Base-by-base conservation (phyloP, 1,140 invertebrate genomes). In the Nixonia krombeini region DNA sequence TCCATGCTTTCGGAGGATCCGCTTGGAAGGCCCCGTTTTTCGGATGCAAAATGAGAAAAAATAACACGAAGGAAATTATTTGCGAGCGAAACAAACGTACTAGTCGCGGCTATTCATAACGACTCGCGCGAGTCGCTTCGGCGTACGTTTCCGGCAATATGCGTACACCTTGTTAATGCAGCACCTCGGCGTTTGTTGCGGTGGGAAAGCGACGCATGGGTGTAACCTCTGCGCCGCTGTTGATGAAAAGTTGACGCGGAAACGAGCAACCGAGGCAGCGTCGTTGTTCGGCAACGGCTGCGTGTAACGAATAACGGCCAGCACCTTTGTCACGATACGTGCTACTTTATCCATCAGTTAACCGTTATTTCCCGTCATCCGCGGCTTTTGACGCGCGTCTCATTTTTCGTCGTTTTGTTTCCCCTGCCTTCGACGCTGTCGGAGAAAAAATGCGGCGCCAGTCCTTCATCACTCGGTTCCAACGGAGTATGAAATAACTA, bases 101-200 rank as follows among this genome's bases (percentile, higher is more conserved):
- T 3, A 2, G 21, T 3, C 21, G 6, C 6, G 21, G 21, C 6
- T 21, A 21, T 21, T 21, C 21, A 21, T 21, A 21, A 21, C 21
- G 6, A n/a, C n/a, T n/a, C n/a, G n/a, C n/a, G n/a, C n/a, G n/a
- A n/a, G n/a, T n/a, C n/a, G 21, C 6, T 21, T 3, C 6, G 21
- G 2, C 6, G 21, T 21, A 6, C 21, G 21, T 21, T 21, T 21
- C 6, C 21, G 6, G 6, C 21, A 21, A 21, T 61, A 56, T 42
- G 44, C 53, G 64, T 50, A 35, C 53, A 53, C 38, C 72, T 74
- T 57, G 72, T 73, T 74, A 74, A 73, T 73, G 67, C 49, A 65
- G 33, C 49, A 17, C 56, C 57, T 55, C 13, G 45, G 35, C 52
- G 59, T 37, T 57, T 26, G 55, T 55, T 10, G 45, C 12, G 40